phyloP scores from a whole-genome alignment of 2,888 invertebrate species.

The Trilocha varians region DNA sequence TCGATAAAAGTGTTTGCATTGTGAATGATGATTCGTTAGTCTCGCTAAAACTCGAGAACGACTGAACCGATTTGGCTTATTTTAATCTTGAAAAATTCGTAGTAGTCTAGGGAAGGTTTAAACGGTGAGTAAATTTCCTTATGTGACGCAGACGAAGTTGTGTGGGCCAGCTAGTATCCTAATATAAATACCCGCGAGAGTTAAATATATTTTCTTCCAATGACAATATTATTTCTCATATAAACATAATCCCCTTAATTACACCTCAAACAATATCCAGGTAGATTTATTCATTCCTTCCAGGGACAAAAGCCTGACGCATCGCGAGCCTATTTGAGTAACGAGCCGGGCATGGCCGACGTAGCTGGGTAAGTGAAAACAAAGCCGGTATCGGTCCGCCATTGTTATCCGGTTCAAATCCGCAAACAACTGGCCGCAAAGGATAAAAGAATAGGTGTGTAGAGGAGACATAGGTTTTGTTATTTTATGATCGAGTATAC shows the following conservation, averaged over 20 bases:
- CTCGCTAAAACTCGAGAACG: too few relatives aligned
- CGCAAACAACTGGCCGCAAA: slow-evolving; percentile 35
- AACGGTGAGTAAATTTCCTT: too few relatives aligned
- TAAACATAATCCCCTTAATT: slow-evolving; percentile 4
- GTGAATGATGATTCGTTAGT: too few relatives aligned
- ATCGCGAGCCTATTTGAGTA: slow-evolving; percentile 31
- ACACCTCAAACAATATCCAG: slow-evolving; percentile 1
- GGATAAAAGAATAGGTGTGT: slow-evolving; percentile 4
- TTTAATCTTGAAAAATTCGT: too few relatives aligned
- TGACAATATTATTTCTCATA: too few relatives aligned
- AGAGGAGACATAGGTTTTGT: slow-evolving; percentile 1
- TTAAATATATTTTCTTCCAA: too few relatives aligned
- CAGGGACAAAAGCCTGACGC: slow-evolving; percentile 15
- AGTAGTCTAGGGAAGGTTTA: too few relatives aligned
- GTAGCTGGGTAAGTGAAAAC: slow-evolving; percentile 45
- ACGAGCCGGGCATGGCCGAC: slow-evolving; percentile 29
- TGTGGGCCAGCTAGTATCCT: too few relatives aligned
- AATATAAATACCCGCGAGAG: too few relatives aligned
- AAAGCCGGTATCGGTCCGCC: slow-evolving; percentile 38
- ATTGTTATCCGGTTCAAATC: slow-evolving; percentile 46
- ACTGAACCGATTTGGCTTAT: too few relatives aligned
- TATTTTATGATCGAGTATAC: neutral
- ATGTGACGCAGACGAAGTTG: too few relatives aligned
- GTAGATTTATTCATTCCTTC: slow-evolving; percentile 10
- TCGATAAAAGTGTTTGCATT: too few relatives aligned